Percentiles rank a stretch among this genome's conserved stretches.
phyloP scores from a whole-genome alignment of 1,140 invertebrate genomes.

The Cryptotermes secundus region DNA sequence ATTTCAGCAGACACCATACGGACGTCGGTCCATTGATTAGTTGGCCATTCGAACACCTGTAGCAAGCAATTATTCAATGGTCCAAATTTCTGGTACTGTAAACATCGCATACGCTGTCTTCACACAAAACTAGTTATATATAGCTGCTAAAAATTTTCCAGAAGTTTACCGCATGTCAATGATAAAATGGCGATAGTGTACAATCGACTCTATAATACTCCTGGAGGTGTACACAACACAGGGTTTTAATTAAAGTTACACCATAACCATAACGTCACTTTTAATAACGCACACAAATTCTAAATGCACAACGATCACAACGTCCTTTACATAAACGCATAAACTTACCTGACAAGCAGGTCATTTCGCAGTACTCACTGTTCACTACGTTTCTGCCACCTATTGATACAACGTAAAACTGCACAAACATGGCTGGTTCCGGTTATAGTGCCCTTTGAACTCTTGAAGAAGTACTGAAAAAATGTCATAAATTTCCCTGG shows the following conservation, averaged over 20 bases:
- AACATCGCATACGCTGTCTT: neutral
- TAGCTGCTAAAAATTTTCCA: neutral
- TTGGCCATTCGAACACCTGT: slow-evolving; percentile 20
- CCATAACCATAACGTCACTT: neutral
- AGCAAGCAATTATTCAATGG: neutral
- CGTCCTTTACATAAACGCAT: neutral
- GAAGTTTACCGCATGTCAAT: slow-evolving; percentile 29
- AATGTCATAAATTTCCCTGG: too few species aligned
- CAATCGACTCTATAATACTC: neutral
- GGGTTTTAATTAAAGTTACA: neutral
- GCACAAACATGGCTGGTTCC: neutral
- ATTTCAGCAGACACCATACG: slow-evolving; percentile 35
- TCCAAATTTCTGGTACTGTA: neutral
- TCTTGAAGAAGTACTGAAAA: too few species aligned
- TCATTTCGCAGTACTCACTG: neutral
- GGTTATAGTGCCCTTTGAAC: too few species aligned
- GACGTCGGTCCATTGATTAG: slow-evolving; percentile 33
- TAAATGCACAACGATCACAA: neutral
- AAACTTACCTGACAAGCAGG: slow-evolving; percentile 6
- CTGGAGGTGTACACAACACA: neutral
- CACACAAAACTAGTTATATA: neutral
- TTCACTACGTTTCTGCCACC: neutral
- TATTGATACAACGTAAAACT: neutral
- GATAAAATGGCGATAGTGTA: slow-evolving; percentile 30
- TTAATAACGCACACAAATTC: neutral